Conservation (phyloP, 2,113 vertebrate genomes). For the Nanger granti region DNA sequence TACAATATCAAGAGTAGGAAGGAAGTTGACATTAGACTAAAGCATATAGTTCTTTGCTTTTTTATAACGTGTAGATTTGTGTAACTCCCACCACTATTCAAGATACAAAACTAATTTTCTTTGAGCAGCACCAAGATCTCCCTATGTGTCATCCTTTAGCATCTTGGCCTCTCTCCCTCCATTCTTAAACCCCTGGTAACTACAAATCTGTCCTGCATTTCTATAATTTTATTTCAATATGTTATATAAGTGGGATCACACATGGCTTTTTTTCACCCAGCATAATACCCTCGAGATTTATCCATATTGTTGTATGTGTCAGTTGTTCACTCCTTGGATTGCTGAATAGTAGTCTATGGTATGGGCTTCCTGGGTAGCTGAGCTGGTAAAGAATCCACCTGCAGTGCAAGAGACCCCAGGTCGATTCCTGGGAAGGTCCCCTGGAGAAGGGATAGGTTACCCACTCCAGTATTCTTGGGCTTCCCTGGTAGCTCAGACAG, state of each 20-base stretch:
- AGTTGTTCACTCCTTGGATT: background rate
- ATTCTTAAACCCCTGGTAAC: background rate
- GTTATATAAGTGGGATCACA: background rate
- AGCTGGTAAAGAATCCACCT: background rate
- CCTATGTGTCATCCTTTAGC: background rate
- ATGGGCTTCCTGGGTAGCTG: background rate
- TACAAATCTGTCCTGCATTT: background rate
- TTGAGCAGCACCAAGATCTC: background rate
- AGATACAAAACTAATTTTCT: background rate
- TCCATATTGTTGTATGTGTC: background rate
- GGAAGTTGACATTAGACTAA: background rate
- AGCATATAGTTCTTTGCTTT: background rate
- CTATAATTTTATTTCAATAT: conserved; percentile 18
- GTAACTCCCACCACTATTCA: background rate
- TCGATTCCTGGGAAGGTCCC: background rate
- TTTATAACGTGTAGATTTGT: background rate
- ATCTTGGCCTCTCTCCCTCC: background rate
- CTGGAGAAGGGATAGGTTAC: background rate
- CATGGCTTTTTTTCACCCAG: background rate
- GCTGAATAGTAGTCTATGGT: background rate
- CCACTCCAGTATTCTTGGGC: background rate
- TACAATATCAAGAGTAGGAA: background rate
- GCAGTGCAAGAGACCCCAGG: background rate
- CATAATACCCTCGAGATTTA: background rate
- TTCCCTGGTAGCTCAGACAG: background rate